Conservation (phyloP, 2,888 invertebrate species). For the Mythimna albipuncta region DNA sequence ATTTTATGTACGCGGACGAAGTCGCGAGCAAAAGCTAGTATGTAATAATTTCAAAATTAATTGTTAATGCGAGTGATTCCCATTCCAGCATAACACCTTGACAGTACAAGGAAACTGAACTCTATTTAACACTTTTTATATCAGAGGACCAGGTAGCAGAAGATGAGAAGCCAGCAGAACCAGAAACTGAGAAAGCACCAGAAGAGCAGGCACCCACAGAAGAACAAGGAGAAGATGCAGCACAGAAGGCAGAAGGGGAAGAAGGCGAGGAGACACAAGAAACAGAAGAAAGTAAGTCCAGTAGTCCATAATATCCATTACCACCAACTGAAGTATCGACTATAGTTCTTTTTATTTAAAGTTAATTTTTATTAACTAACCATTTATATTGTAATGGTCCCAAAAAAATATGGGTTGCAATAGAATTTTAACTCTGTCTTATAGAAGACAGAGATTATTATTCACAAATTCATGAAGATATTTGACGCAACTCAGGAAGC, state of each 20-base stretch:
- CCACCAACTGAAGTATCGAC: no score
- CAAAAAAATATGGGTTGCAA: no score
- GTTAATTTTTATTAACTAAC: no score
- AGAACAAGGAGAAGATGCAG: constrained; percentile 26
- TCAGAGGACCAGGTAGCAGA: constrained; percentile 35
- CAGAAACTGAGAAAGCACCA: not conserved
- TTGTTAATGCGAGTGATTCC: no score
- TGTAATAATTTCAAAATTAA: not conserved
- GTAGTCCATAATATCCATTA: not conserved
- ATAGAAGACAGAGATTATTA: no score
- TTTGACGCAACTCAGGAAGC: no score
- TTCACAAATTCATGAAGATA: no score
- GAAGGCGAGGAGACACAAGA: constrained; percentile 73
- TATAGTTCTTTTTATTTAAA: no score
- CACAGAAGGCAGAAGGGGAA: constrained; percentile 58
- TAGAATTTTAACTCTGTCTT: no score
- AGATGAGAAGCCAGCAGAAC: constrained; percentile 26
- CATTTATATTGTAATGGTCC: no score
- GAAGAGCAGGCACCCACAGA: constrained; percentile 68
- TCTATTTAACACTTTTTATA: not conserved
- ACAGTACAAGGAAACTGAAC: not conserved
- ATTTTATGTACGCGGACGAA: no score
- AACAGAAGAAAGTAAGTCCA: constrained; percentile 70
- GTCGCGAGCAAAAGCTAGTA: no score
- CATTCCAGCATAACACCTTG: not conserved